Evolutionary conservation across 1,140 invertebrate species (phyloP).

Genomic region (Cepaea nemoralis): DNA sequence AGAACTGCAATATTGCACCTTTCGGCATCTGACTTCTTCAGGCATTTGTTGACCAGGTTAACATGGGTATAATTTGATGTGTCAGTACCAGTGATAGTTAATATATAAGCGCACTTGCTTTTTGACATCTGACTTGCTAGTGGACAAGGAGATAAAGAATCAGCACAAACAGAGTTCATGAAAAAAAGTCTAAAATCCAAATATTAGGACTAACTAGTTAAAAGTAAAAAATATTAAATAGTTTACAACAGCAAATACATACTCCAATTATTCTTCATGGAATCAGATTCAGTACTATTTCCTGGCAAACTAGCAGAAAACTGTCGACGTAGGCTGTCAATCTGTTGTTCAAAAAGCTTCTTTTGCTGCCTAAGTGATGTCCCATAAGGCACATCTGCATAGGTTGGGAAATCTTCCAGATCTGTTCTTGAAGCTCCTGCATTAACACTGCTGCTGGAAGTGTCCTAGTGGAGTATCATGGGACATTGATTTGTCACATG

Average conservation of each 20-base stretch:
- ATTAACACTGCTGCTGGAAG: not conserved
- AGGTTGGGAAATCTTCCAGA: conserved; percentile 49
- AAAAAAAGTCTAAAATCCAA: too few relatives aligned
- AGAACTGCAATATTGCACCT: too few relatives aligned
- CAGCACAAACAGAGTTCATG: too few relatives aligned
- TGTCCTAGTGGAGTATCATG: not conserved
- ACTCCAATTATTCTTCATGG: not conserved
- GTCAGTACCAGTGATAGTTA: too few relatives aligned
- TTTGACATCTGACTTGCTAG: too few relatives aligned
- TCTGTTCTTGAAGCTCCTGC: not conserved
- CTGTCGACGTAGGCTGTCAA: conserved; percentile 43
- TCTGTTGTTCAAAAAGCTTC: conserved; percentile 51
- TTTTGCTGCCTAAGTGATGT: conserved; percentile 56
- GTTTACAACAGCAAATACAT: not conserved
- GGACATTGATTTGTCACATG: not conserved
- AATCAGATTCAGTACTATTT: not conserved
- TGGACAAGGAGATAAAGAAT: too few relatives aligned
- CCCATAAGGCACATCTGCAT: conserved; percentile 51
- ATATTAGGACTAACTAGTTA: not conserved
- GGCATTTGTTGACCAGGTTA: too few relatives aligned
- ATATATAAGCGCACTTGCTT: too few relatives aligned
- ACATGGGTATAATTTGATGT: too few relatives aligned
- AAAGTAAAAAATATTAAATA: not conserved
- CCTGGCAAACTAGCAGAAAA: conserved; percentile 21
- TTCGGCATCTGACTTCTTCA: too few relatives aligned